These are phyloP conservation scores for Diogma glabrata DNA, from an alignment of 2,888 invertebrate genomes.

Conservation along the genomic window DNA sequence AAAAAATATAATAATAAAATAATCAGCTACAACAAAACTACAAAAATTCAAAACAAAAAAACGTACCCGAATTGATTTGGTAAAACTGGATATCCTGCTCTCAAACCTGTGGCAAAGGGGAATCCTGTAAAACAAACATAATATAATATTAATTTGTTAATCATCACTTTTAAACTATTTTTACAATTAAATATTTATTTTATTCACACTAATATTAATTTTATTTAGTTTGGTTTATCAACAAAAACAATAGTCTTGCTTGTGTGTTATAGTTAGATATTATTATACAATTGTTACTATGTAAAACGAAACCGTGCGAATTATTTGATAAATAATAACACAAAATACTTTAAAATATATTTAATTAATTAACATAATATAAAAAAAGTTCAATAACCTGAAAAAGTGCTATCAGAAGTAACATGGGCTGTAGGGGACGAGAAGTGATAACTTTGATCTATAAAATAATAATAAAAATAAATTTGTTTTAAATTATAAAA, in stretches of 20 bases:
- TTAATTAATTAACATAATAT: background rate
- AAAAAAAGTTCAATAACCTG: slow-evolving; percentile 10
- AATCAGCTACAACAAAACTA: slow-evolving; percentile 25
- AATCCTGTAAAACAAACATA: slow-evolving; percentile 59
- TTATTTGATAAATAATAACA: slow-evolving; percentile 1
- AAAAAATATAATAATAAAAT: slow-evolving; percentile 17
- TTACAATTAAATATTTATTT: too few species aligned
- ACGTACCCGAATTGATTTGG: slow-evolving; percentile 82
- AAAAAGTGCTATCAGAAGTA: slow-evolving; percentile 8
- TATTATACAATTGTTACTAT: too few species aligned
- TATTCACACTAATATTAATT: too few species aligned
- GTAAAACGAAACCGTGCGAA: slow-evolving; percentile 10
- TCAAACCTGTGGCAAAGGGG: slow-evolving; percentile 61
- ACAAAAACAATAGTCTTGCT: too few species aligned
- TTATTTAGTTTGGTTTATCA: too few species aligned
- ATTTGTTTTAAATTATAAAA: slow-evolving; percentile 8
- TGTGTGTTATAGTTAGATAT: too few species aligned
- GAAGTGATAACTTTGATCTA: slow-evolving; percentile 9
- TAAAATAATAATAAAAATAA: too few species aligned
- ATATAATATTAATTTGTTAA: too few species aligned
- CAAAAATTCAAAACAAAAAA: slow-evolving; percentile 11
- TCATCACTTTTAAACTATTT: too few species aligned
- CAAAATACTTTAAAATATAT: background rate
- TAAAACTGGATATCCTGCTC: slow-evolving; percentile 64
- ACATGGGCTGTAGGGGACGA: slow-evolving; percentile 7